Evolutionary conservation across 1,140 invertebrate genomes (phyloP).

Genomic region (Zeugodacus cucurbitae): DNA sequence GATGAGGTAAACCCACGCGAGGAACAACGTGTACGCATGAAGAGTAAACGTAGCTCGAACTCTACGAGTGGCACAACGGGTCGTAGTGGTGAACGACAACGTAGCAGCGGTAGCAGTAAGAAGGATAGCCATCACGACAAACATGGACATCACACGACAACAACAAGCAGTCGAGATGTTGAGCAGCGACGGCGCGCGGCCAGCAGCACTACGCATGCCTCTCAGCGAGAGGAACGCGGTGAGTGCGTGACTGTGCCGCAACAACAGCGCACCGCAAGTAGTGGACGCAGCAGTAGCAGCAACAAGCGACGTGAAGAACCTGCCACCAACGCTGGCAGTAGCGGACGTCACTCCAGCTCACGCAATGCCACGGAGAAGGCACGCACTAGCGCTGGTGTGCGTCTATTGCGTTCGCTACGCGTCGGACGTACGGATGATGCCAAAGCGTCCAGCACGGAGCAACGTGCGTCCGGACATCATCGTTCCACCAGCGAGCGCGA

Average conservation of each 20-base stretch:
- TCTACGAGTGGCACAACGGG: background rate
- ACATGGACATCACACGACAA: background rate
- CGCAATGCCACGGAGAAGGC: background rate
- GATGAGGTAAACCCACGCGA: slow-evolving; percentile 45
- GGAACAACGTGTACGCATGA: slow-evolving; percentile 38
- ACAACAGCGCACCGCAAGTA: background rate
- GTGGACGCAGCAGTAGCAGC: background rate
- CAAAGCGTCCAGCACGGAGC: background rate
- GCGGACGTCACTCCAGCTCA: slow-evolving; percentile 3
- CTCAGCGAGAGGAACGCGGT: slow-evolving; percentile 41
- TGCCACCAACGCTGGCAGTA: background rate
- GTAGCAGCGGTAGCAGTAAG: background rate
- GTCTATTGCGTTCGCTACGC: slow-evolving; percentile 53
- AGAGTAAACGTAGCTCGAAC: slow-evolving; percentile 39
- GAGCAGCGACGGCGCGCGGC: slow-evolving; percentile 1
- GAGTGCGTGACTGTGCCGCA: slow-evolving; percentile 27
- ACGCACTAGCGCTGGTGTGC: slow-evolving; percentile 44
- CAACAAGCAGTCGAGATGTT: background rate
- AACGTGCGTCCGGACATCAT: background rate
- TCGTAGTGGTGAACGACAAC: background rate
- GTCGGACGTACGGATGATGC: background rate
- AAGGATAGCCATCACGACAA: background rate
- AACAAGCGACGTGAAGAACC: slow-evolving; percentile 22
- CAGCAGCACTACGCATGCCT: slow-evolving; percentile 41
- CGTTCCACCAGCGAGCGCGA: background rate